Percentiles rank a stretch among this genome's conserved stretches.
Conservation (phyloP, 30 jellyfish, hydroid and myxozoan species). For the Clytia hemisphaerica region DNA sequence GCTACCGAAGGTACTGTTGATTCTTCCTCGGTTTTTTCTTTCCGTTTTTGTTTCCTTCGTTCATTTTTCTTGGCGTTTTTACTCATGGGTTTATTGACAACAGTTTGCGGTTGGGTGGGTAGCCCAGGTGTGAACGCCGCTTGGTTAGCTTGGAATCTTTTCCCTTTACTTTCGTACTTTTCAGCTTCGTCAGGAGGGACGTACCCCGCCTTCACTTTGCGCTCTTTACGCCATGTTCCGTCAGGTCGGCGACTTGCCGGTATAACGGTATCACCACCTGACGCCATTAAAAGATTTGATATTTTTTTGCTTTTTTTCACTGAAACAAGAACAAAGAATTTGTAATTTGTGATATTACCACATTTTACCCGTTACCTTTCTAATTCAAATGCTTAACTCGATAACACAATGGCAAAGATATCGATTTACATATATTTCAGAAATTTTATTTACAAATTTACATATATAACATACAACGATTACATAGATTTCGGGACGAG, state of each 20-base stretch:
- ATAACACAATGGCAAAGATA: too few relatives aligned
- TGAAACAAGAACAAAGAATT: too few relatives aligned
- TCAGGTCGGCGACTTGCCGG: slow-evolving; percentile 97
- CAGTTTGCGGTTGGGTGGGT: slow-evolving; percentile 8
- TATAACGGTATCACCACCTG: too few relatives aligned
- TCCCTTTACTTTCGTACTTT: slow-evolving; percentile 76
- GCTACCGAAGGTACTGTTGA: not conserved
- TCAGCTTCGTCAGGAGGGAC: slow-evolving; percentile 98
- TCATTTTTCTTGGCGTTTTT: slow-evolving; percentile 87
- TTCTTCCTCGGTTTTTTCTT: slow-evolving; percentile 23
- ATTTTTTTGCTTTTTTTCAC: too few relatives aligned
- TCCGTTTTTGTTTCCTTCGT: slow-evolving; percentile 62
- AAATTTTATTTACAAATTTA: too few relatives aligned
- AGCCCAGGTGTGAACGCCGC: slow-evolving; percentile 86
- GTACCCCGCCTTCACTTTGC: slow-evolving; percentile 90
- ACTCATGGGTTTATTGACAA: slow-evolving; percentile 25
- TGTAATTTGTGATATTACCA: too few relatives aligned
- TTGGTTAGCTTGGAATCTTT: slow-evolving; percentile 36
- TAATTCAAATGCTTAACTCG: too few relatives aligned
- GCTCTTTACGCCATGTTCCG: slow-evolving; percentile 97
- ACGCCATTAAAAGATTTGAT: too few relatives aligned
- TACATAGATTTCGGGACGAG: too few relatives aligned
- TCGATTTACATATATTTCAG: too few relatives aligned
- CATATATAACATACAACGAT: too few relatives aligned
- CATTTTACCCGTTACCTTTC: too few relatives aligned